A percentile compares a stretch with the other conserved stretches of the same genome.
These are phyloP conservation scores for Phenacoccus solenopsis DNA, from an alignment of 1,140 invertebrate species.

Conservation along the genomic window DNA sequence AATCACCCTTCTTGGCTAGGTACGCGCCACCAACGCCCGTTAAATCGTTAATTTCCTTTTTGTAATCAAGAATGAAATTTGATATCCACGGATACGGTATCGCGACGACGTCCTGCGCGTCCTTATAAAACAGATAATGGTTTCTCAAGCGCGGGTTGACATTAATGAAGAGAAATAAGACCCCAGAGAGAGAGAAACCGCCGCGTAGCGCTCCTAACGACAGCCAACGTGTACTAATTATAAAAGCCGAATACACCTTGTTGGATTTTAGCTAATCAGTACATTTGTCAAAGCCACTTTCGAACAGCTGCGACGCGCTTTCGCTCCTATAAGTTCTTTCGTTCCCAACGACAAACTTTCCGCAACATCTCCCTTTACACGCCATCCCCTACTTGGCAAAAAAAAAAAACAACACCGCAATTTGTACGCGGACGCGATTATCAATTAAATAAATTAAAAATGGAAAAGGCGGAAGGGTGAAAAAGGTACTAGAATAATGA, in stretches of 20 bases:
- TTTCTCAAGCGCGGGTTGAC: constrained; percentile 15
- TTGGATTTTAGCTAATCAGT: constrained; percentile 16
- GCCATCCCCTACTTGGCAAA: not conserved
- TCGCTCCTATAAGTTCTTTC: no score
- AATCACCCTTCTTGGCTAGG: not conserved
- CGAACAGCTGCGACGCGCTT: constrained; percentile 13
- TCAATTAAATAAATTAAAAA: constrained; percentile 18
- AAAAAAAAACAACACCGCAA: constrained; percentile 9
- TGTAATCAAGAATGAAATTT: constrained; percentile 17
- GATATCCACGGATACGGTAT: constrained; percentile 6
- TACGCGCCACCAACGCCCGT: not conserved
- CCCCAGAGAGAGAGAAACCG: constrained; percentile 10
- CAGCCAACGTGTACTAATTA: constrained; percentile 15
- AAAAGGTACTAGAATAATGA: not conserved
- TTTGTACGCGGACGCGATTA: constrained; percentile 10
- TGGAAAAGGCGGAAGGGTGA: not conserved
- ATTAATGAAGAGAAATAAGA: constrained; percentile 18
- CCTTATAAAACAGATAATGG: constrained; percentile 15
- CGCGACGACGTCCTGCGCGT: no score
- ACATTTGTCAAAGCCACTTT: constrained; percentile 17
- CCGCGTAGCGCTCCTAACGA: constrained; percentile 6
- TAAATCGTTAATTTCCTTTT: constrained; percentile 17
- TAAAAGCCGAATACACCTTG: constrained; percentile 12
- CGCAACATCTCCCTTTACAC: not conserved
- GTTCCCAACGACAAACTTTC: constrained; percentile 5